A percentile compares a stretch with the other conserved stretches of the same genome.
phyloP scores from a whole-genome alignment of 2,113 vertebrate species.

The Pygoscelis adeliae region DNA sequence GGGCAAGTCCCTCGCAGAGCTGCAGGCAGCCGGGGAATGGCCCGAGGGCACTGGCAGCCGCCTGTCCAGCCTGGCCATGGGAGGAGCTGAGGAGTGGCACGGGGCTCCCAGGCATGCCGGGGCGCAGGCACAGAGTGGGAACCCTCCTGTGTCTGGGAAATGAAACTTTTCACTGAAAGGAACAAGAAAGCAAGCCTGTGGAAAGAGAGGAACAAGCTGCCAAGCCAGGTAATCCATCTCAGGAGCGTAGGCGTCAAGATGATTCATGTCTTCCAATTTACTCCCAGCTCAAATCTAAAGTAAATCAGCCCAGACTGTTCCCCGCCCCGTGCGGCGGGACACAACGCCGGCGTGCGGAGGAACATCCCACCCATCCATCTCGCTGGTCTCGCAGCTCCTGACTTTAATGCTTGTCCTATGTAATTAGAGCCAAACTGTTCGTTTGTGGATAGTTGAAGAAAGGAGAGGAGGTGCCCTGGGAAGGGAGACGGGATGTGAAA shows the following conservation, averaged over 20 bases:
- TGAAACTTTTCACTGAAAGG: constrained; percentile 21
- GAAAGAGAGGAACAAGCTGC: constrained; percentile 71
- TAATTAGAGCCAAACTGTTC: constrained; percentile 61
- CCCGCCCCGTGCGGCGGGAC: constrained; percentile 63
- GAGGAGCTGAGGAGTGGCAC: accelerated
- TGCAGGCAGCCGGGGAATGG: not conserved
- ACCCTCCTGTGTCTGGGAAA: constrained; percentile 34
- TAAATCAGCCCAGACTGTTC: constrained; percentile 72
- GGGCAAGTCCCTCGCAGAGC: not conserved
- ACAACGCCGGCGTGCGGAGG: constrained; percentile 57
- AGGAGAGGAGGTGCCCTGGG: not conserved
- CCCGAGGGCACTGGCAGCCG: accelerated
- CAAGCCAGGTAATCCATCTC: constrained; percentile 83
- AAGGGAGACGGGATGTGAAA: not conserved
- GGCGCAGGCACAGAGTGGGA: not conserved
- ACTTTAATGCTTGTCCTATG: constrained; percentile 47
- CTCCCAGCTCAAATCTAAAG: constrained; percentile 76
- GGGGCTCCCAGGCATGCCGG: not conserved
- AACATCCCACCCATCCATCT: constrained; percentile 76
- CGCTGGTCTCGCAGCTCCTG: constrained; percentile 56
- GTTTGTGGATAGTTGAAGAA: constrained; percentile 25
- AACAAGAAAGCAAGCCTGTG: not conserved
- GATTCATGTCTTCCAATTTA: constrained; percentile 87
- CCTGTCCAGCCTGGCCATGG: not conserved
- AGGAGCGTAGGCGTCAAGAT: constrained; percentile 70